These are phyloP conservation scores for Macheiramphus alcinus DNA, from an alignment of 2,113 vertebrate species.

Conservation along the genomic window DNA sequence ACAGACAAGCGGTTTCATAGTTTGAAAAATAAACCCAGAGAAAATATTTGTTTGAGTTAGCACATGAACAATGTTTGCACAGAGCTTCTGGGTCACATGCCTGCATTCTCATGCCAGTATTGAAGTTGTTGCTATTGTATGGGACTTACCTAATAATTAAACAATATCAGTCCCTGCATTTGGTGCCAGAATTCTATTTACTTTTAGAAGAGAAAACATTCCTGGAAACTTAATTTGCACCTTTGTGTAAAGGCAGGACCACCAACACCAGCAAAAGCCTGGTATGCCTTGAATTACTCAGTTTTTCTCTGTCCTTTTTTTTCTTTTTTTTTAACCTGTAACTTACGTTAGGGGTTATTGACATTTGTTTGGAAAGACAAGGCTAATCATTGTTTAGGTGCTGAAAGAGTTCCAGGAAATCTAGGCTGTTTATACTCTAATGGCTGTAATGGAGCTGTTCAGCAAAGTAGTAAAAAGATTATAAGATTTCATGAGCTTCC, in stretches of 20 bases:
- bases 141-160: neutral
- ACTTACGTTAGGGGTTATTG: neutral
- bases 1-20: neutral
- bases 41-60: neutral
- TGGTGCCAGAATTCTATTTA: neutral
- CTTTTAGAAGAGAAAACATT: neutral
- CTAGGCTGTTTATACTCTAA: neutral
- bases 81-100: neutral
- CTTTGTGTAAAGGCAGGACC: neutral
- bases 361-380: neutral
- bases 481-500: neutral
- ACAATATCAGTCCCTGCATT: neutral
- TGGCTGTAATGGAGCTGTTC: neutral
- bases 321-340: neutral
- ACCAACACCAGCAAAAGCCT: neutral
- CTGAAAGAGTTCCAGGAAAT: slow-evolving; percentile 14
- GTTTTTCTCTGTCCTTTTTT: neutral
- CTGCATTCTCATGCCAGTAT: neutral
- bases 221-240: neutral
- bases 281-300: neutral
- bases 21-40: neutral
- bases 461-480: neutral
- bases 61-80: neutral
- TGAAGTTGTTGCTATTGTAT: neutral
- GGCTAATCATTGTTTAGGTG: neutral